Base-by-base conservation (phyloP, 2,888 invertebrate genomes). In the Xestia xanthographa region DNA sequence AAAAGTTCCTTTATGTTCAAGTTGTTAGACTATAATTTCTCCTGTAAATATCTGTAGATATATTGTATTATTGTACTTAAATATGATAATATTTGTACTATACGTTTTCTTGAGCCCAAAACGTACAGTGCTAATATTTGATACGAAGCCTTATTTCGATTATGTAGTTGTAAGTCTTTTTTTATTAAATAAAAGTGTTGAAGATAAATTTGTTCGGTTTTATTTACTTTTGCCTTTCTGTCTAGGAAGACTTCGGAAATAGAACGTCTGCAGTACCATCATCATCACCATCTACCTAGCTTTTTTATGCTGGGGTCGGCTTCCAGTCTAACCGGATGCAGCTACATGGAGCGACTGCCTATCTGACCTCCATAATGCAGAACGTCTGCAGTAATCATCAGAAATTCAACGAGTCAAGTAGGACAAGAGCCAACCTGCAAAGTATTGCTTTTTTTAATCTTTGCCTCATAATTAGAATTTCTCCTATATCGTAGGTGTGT, bases 41-140 rank as follows among this genome's bases (percentile, higher is more conserved):
- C 83, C 66, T 87, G 87, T 85, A 86, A 84, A 87, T 86, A 88
- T 69, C 53, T 88, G 84, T 87, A 87, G 75, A 79, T 87, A 84
- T 82, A 83, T 80, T 87, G 79, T 87, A 86, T 86, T 85, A 81
- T 72, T 76, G 73, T 88, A 87, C 79, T 84, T 87, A 63, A 60
- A 20, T 60, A 60, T 73, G 58, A 80, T 87, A 91, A 91, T 92
- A 91, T 90, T 90, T 90, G 91, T 91, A 90, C 91, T 93, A 80
- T 93, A 93, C 95, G 95, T 96, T 96, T 95, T 94, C 88, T 69
- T 95, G 96, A 96, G 96, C 96, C 96, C 96, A 92, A 94, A 95
- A 95, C 95, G 95, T 94, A 92, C 87, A 91, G 92, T 92, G 90
- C 89, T 78, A 90, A 92, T 92, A 92, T 93, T 92, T 85, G 63